Conservation (phyloP, 2,797 vertebrate genomes). For the Semaprochilodus insignis region DNA sequence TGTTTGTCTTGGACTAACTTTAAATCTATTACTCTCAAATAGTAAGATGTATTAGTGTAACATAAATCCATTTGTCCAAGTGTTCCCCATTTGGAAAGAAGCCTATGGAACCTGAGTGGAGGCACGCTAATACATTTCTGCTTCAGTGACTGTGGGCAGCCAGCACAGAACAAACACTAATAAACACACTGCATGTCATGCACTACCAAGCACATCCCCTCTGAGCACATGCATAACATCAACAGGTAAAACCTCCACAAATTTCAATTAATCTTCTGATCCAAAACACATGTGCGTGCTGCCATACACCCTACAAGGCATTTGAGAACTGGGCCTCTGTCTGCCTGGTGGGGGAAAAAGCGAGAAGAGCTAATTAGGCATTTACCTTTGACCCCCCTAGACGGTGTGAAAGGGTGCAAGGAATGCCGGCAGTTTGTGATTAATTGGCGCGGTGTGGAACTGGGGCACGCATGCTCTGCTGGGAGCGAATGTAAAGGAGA, state of each 20-base stretch:
- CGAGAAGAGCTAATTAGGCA: constrained; percentile 49
- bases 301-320: constrained; percentile 4
- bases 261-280: constrained; percentile 13
- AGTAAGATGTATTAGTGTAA: not conserved
- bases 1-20: too few relatives aligned
- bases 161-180: not conserved
- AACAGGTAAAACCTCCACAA: not conserved
- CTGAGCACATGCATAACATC: not conserved
- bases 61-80: not conserved
- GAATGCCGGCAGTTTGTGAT: constrained; percentile 54
- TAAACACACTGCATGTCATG: constrained; percentile 4
- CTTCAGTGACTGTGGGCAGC: not conserved
- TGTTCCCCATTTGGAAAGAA: not conserved
- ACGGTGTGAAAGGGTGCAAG: constrained; percentile 61
- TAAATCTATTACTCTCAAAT: too few relatives aligned
- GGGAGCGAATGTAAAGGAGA: constrained; percentile 63
- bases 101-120: not conserved
- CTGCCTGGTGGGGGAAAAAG: constrained; percentile 7
- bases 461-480: constrained; percentile 43
- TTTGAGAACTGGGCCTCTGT: constrained; percentile 1
- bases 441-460: constrained; percentile 42
- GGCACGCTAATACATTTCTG: constrained; percentile 11
- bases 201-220: constrained; percentile 9
- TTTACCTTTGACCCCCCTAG: constrained; percentile 59
- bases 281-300: constrained; percentile 13